Evolutionary conservation across 2,888 invertebrate genomes (phyloP).

Genomic region (Acrobasis repandana): DNA sequence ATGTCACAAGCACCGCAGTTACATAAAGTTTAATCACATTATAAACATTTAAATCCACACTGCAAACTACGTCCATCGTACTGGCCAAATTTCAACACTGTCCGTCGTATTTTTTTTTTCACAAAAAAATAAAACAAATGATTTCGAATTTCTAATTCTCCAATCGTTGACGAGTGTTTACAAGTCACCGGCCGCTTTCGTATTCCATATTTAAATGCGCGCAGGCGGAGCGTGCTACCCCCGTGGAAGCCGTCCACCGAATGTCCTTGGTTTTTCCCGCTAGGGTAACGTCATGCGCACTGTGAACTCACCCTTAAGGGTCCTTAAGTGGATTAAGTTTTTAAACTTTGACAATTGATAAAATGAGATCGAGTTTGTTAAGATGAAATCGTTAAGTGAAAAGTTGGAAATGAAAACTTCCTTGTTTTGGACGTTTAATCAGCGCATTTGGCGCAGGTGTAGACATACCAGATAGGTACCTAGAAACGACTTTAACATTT

Average conservation of each 20-base stretch:
- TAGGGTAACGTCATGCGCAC: slow-evolving; percentile 76
- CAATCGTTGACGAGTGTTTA: slow-evolving; percentile 43
- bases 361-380: slow-evolving; percentile 75
- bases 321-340: slow-evolving; percentile 81
- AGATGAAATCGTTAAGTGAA: slow-evolving; percentile 68
- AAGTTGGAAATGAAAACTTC: slow-evolving; percentile 59
- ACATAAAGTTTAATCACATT: slow-evolving; percentile 51
- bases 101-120: slow-evolving; percentile 24
- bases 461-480: background rate
- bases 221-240: slow-evolving; percentile 49
- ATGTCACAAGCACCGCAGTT: slow-evolving; percentile 37
- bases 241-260: slow-evolving; percentile 53
- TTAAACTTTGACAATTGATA: slow-evolving; percentile 81
- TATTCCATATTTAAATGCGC: slow-evolving; percentile 56
- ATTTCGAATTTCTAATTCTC: slow-evolving; percentile 27
- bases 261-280: slow-evolving; percentile 77
- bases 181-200: slow-evolving; percentile 56
- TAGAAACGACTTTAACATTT: background rate
- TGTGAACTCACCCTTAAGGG: slow-evolving; percentile 68
- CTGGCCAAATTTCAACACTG: slow-evolving; percentile 23
- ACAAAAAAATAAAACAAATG: slow-evolving; percentile 25
- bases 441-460: slow-evolving; percentile 13
- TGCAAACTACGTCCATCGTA: slow-evolving; percentile 27
- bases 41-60: slow-evolving; percentile 36
- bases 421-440: slow-evolving; percentile 32